Percentiles rank a stretch among this genome's conserved stretches.
Conservation (phyloP, 2,113 vertebrate genomes). For the Leptodactylus fuscus region DNA sequence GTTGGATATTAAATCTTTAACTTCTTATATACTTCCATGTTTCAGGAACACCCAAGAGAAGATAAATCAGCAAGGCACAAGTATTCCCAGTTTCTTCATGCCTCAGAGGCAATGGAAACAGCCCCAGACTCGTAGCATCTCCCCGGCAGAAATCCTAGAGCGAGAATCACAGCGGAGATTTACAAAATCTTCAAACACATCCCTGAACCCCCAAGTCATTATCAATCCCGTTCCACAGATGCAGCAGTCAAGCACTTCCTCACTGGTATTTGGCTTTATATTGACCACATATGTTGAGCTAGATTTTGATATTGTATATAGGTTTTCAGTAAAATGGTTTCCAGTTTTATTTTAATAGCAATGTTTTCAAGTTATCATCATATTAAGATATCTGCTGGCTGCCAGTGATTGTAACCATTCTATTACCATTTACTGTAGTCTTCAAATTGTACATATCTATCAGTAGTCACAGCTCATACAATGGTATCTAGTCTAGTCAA, state of each 20-base stretch:
- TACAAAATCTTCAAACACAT: background rate
- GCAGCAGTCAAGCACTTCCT: background rate
- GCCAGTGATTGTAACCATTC: background rate
- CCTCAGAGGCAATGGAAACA: slow-evolving; percentile 32
- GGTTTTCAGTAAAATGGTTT: background rate
- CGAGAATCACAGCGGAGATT: slow-evolving; percentile 28
- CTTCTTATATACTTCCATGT: background rate
- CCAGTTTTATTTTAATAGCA: background rate
- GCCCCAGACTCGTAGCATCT: slow-evolving; percentile 3
- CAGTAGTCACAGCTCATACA: too few relatives aligned
- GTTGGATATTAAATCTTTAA: background rate
- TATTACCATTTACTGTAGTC: background rate
- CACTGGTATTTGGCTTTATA: slow-evolving; percentile 20
- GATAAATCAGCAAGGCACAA: slow-evolving; percentile 6
- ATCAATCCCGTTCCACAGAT: slow-evolving; percentile 20
- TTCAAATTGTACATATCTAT: background rate
- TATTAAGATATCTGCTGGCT: background rate
- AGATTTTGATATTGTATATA: background rate
- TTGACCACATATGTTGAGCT: background rate
- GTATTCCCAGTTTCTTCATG: background rate
- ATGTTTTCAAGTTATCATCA: background rate
- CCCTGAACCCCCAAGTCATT: slow-evolving; percentile 32
- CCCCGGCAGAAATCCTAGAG: slow-evolving; percentile 44
- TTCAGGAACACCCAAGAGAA: slow-evolving; percentile 31
- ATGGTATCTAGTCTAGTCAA: too few relatives aligned